Evolutionary conservation across 1,140 invertebrate genomes (phyloP).

Genomic region (Nasonia giraulti): DNA sequence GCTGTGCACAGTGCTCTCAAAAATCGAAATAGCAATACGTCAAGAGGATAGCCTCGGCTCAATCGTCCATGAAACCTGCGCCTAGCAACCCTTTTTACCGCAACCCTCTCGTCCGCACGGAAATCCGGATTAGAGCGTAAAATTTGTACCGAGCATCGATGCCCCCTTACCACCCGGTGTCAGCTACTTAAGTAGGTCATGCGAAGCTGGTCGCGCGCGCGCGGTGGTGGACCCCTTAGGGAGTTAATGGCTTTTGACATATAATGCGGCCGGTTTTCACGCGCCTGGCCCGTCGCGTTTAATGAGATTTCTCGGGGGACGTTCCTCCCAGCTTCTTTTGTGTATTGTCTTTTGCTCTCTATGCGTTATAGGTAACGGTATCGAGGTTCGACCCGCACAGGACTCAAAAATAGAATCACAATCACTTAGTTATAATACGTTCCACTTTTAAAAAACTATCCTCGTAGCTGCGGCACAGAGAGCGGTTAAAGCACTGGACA

Average conservation of each 20-base stretch:
- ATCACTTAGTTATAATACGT: no score
- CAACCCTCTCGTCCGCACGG: not conserved
- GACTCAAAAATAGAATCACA: no score
- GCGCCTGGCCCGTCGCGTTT: constrained; percentile 37
- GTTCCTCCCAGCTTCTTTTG: not conserved
- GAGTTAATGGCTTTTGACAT: constrained; percentile 43
- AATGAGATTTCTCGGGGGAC: constrained; percentile 36
- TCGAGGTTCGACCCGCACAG: no score
- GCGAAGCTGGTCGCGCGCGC: not conserved
- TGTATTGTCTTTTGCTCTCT: no score
- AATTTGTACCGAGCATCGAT: constrained; percentile 24
- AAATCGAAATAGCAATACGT: constrained; percentile 29
- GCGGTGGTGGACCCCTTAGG: not conserved
- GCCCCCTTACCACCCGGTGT: not conserved
- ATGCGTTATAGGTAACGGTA: no score
- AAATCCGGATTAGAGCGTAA: constrained; percentile 37
- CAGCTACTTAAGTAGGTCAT: not conserved
- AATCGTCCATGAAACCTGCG: constrained; percentile 3
- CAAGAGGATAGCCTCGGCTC: constrained; percentile 26
- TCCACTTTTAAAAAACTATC: no score
- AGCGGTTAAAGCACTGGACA: no score
- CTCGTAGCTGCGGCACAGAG: no score
- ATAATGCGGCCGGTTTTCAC: constrained; percentile 30
- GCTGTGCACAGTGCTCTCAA: not conserved
- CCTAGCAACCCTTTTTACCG: constrained; percentile 19